These are phyloP conservation scores for Sanderia malayensis DNA, from an alignment of 30 jellyfish, hydroid and myxozoan species.

Conservation along the genomic window DNA sequence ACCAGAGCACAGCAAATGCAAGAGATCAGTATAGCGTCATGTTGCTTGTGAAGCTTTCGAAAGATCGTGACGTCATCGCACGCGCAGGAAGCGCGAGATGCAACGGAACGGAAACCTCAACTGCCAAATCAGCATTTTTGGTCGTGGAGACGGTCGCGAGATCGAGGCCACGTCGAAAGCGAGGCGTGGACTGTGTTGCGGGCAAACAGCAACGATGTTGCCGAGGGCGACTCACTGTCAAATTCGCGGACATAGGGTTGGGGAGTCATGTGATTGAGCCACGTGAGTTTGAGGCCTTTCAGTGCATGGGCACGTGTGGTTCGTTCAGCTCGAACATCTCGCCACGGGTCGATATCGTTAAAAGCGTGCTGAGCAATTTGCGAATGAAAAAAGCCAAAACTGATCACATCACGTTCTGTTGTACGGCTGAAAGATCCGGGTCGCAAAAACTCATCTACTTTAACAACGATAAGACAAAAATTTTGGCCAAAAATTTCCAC, in stretches of 20 bases:
- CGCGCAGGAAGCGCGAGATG: not conserved
- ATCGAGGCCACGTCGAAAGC: slow-evolving; percentile 11
- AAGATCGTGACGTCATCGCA: not conserved
- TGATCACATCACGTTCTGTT: slow-evolving; percentile 47
- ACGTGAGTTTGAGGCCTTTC: slow-evolving; percentile 54
- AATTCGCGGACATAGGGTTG: slow-evolving; percentile 49
- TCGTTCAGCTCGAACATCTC: slow-evolving; percentile 36
- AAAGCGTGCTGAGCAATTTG: slow-evolving; percentile 34
- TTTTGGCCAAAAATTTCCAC: slow-evolving; percentile 9
- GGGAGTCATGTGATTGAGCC: slow-evolving; percentile 44
- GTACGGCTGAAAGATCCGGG: slow-evolving; percentile 49
- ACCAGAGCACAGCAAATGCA: not conserved
- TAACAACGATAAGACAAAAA: slow-evolving; percentile 37
- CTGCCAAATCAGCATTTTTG: slow-evolving; percentile 40
- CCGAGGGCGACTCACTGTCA: slow-evolving; percentile 33
- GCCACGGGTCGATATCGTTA: slow-evolving; percentile 50
- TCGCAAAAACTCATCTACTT: slow-evolving; percentile 52
- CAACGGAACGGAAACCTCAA: not conserved
- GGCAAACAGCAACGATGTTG: slow-evolving; percentile 36
- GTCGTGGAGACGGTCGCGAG: slow-evolving; percentile 23
- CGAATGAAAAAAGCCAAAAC: slow-evolving; percentile 19
- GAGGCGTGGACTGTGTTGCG: slow-evolving; percentile 29
- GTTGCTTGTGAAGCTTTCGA: not conserved
- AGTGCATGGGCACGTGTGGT: slow-evolving; percentile 54
- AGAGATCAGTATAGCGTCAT: not conserved